Evolutionary conservation across 2,113 vertebrate genomes (phyloP), one percentile per base, ranked within the genome.

Genomic region (Pitta sordida): DNA sequence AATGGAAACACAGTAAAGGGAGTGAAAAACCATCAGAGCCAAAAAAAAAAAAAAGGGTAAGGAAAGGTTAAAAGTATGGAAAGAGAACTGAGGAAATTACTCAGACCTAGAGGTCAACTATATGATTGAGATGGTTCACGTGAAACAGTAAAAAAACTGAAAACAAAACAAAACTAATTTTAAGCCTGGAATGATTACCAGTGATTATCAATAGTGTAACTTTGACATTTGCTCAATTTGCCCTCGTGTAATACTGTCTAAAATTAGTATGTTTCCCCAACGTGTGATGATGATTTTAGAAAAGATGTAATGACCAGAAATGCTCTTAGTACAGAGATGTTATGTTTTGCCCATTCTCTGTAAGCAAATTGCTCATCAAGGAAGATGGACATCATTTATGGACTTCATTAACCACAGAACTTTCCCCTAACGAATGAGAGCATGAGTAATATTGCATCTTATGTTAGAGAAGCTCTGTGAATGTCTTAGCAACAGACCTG

Each of bases 381-480:
- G 13, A 53, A 62, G 62, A 60, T 30, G 29, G 8, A 60, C 11
- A 1, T 82, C 69, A 75, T 29, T 49, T 49, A 37, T 18, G 29
- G 62, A 41, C 10, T 27, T 30, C 34, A 29, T 29, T 79, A 73
- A 90, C 27, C 49, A 63, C 14, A 32, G 11, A 30, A 58, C 41
- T 14, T 44, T 20, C 1, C 22, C 20, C 58, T 65, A 56, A n/a
- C 7, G 71, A 75, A 36, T 7, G 26, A 23, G 32, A 79, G 22
- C 3, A 41, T 18, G 41, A 91, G 62, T 55, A 79, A 63, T 11
- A 41, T 20, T 37, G 27, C 64, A 39, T 41, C 37, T 56, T 22
- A n/a, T 0, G 0, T 11, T 53, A 36, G 44, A 79, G 37, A 83
- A 87, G 49, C 34, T 32, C n/a, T 0, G 0, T 43, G 34, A 44